These are phyloP conservation scores for Gymnocheta viridis DNA, from an alignment of 2,888 invertebrate species.

Conservation along the genomic window DNA sequence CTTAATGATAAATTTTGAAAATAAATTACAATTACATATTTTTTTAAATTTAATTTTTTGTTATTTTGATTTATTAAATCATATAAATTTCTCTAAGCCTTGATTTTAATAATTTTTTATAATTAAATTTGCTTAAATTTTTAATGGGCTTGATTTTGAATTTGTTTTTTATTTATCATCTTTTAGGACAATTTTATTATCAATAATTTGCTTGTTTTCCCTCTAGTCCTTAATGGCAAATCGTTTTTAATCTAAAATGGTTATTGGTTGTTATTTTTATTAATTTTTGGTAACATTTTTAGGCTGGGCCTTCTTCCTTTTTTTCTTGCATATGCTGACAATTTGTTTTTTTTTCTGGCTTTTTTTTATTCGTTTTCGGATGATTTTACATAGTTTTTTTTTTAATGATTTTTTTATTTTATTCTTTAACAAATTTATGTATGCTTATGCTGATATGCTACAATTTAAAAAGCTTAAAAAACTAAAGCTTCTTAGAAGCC, in stretches of 20 bases:
- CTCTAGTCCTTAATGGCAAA: conserved; percentile 51
- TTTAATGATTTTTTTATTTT: conserved; percentile 8
- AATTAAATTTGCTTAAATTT: conserved; percentile 48
- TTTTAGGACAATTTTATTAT: conserved; percentile 45
- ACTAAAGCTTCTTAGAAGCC: conserved; percentile 71
- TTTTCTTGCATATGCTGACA: conserved; percentile 17
- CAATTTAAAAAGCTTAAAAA: conserved; percentile 70
- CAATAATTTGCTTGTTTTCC: conserved; percentile 45
- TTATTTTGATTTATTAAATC: conserved; percentile 37
- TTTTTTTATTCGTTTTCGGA: conserved; percentile 1
- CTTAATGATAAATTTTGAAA: conserved; percentile 64
- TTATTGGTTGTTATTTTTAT: conserved; percentile 14
- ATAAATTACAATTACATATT: conserved; percentile 58
- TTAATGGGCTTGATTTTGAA: conserved; percentile 45
- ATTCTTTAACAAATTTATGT: conserved; percentile 60
- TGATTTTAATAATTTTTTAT: conserved; percentile 17
- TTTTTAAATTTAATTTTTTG: conserved; percentile 11
- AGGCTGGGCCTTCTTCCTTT: conserved; percentile 54
- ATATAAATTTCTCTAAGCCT: conserved; percentile 54
- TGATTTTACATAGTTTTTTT: conserved; percentile 19
- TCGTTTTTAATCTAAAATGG: conserved; percentile 16
- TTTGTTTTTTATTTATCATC: conserved; percentile 2
- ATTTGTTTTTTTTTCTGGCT: conserved; percentile 27
- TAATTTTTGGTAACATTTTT: conserved; percentile 19
- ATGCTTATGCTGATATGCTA: conserved; percentile 68